Conservation (phyloP, 2,888 invertebrate genomes). For the Abscondita cerata region DNA sequence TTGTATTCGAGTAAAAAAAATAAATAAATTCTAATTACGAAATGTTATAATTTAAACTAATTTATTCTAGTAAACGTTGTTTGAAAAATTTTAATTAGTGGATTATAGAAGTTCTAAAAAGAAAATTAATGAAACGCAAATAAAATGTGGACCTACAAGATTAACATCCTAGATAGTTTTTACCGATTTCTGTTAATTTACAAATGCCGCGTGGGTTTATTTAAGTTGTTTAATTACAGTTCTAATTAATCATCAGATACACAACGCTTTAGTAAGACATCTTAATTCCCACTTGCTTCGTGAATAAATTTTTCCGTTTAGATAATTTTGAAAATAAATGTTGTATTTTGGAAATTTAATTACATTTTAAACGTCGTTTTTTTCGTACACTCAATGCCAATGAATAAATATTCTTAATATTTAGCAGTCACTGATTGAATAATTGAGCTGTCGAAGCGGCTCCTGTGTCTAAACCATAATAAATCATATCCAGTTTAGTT, state of each 20-base stretch:
- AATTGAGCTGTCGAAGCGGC: conserved; percentile 27
- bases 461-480: conserved; percentile 21
- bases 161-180: conserved; percentile 3
- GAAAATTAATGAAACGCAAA: conserved; percentile 1
- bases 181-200: conserved; percentile 5
- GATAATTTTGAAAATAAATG: too few species aligned
- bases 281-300: conserved; percentile 12
- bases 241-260: conserved; percentile 22
- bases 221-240: conserved; percentile 8
- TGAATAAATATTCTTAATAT: conserved; percentile 10
- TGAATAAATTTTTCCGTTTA: conserved; percentile 3
- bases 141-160: neutral
- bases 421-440: conserved; percentile 23
- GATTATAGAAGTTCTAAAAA: neutral
- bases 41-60: neutral
- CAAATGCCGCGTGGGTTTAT: conserved; percentile 14
- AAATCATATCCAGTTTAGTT: conserved; percentile 25
- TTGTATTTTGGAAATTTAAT: too few species aligned
- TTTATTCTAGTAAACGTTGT: neutral
- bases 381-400: neutral
- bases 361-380: neutral
- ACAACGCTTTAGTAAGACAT: conserved; percentile 1
- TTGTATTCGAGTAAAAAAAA: neutral
- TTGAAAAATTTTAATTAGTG: neutral
- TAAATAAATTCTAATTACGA: neutral